Evolutionary conservation across 2,888 invertebrate species (phyloP), one percentile per base, ranked within the genome.

Genomic region (Strigamia maritima): DNA sequence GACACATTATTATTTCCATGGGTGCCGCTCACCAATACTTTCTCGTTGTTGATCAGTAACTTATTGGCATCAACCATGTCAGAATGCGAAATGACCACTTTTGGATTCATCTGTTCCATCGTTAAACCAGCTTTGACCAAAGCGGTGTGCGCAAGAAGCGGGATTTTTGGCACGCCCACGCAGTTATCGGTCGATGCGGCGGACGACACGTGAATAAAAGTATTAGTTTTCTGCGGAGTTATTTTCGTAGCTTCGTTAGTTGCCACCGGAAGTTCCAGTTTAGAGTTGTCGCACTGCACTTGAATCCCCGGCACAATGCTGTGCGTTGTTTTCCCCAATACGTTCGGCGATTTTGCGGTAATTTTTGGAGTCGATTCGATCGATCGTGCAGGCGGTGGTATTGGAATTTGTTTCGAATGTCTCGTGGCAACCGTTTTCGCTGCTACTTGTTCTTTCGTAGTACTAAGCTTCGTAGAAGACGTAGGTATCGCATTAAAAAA

Each of bases 81-180:
- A 12, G 76, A 76, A 38, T 40, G 76, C 24, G 76, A 76, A 14
- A 76, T 76, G n/a, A 76, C 76, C 8, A 76, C 76, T 38, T 31
- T 76, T 12, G 76, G 76, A 22, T 76, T 76, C 38, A 76, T 35
- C 8, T 40, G 60, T 8, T 60, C 60, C 60, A 60, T 12, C 1
- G 60, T 60, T 10, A 60, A 22, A 19, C 60, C 60, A 19, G 60
- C 60, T 60, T 60, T 60, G n/a, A 60, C 60, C 6, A 60, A 19
- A 22, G 24, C 60, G 8, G 19, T 60, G 24, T 60, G 60, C 60
- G 60, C 60, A 7, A 22, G 2, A 19, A 22, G 7, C 8, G 60
- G 19, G 2, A 60, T 60, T 60, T 60, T 60, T 22, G 60, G n/a
- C 60, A 22, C n/a, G n/a, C n/a, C n/a, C n/a, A 7, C 60, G n/a